Base-by-base conservation (phyloP, 2,888 invertebrate species). In the Drosophila mulleri region DNA sequence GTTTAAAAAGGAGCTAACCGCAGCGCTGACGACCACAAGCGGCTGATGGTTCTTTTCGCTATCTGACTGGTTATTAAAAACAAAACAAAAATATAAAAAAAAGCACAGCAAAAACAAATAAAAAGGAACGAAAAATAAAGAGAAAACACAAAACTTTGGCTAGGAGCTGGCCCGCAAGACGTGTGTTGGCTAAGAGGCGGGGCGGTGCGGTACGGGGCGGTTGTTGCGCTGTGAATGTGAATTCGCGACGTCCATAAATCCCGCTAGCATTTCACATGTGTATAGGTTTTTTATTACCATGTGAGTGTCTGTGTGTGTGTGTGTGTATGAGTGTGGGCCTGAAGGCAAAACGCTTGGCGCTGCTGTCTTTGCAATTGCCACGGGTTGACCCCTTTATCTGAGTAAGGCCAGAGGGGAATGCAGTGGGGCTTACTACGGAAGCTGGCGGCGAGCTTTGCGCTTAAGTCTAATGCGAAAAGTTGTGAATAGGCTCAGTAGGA, bases 391-490 rank as follows among this genome's bases (percentile, higher is more conserved):
- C 72, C 72, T 72, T 69, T 64, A 60, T 29, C 29, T 65, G 50
- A 35, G 60, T 35, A 35, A 18, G 52, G 50, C 29, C 11, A 35
- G 20, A 16, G 16, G 9, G 37, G 42, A 18, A 35, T 48, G 32
- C 35, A 52, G 52, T 42, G 26, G 39, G 8, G 52, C n/a, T 26
- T 20, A 18, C 12, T 35, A 52, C 45, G 56, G 72, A 64, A 65
- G 75, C 80, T 88, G 76, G 72, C 80, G 75, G 89, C 79, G 83
- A 69, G 88, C 90, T 86, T 86, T 86, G 73, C 90, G 90, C 90
- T 86, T 90, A 90, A 90, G 86, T 90, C 86, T 86, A 86, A 86
- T 86, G 86, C 86, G 90, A 88, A 86, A 86, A 86, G 86, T 86
- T 86, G 86, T 90, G 90, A 90, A 86, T 86, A 86, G 86, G 86